These are phyloP conservation scores for Labia minor DNA, from an alignment of 2,888 invertebrate species.

Conservation along the genomic window DNA sequence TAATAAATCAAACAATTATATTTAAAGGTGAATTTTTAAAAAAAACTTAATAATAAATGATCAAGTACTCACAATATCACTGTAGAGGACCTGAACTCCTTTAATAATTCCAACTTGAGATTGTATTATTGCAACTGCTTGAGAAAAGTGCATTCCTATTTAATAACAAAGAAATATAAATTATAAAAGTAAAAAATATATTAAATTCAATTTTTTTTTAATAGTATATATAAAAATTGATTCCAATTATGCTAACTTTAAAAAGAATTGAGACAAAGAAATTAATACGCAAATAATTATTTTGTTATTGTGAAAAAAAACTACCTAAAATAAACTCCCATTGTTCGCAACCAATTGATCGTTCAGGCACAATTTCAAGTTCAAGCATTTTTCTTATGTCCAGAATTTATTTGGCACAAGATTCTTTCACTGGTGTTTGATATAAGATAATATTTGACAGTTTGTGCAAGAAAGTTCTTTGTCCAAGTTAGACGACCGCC, in stretches of 20 bases:
- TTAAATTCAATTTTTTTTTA: neutral
- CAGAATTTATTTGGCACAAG: neutral
- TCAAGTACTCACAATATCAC: slow-evolving; percentile 60
- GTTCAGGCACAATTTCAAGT: slow-evolving; percentile 91
- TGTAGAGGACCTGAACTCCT: slow-evolving; percentile 93
- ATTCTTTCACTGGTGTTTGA: neutral
- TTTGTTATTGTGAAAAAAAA: slow-evolving; percentile 31
- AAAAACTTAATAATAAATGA: slow-evolving; percentile 19
- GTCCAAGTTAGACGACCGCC: slow-evolving; percentile 31
- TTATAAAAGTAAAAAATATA: neutral
- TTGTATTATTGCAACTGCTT: slow-evolving; percentile 92
- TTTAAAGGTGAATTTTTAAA: slow-evolving; percentile 19
- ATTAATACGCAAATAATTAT: slow-evolving; percentile 20
- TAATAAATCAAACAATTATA: slow-evolving; percentile 19
- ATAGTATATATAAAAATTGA: too few relatives aligned
- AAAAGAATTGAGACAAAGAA: neutral
- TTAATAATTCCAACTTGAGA: slow-evolving; percentile 90
- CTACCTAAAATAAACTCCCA: slow-evolving; percentile 96
- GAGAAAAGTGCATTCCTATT: slow-evolving; percentile 96
- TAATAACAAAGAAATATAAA: slow-evolving; percentile 32
- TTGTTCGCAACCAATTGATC: slow-evolving; percentile 89
- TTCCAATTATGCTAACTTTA: neutral
- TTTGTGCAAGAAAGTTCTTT: slow-evolving; percentile 35
- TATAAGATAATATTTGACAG: neutral
- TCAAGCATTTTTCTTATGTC: slow-evolving; percentile 67